A percentile compares a stretch with the other conserved stretches of the same genome.
phyloP scores from a whole-genome alignment of 2,113 vertebrate genomes.

The Lipophrys pholis region DNA sequence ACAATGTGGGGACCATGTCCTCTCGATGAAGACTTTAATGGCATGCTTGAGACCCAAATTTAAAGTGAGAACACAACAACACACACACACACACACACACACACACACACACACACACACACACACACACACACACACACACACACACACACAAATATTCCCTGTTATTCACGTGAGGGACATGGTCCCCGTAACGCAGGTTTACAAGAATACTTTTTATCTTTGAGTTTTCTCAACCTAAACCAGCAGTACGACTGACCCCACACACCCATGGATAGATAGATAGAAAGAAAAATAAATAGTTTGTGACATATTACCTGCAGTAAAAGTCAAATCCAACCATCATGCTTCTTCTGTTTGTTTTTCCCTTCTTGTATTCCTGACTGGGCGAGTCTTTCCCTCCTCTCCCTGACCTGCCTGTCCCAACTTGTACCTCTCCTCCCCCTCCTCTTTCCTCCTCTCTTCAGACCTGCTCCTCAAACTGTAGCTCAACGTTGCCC shows the following conservation, averaged over 20 bases:
- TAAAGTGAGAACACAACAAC: not conserved
- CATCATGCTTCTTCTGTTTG: constrained; percentile 48
- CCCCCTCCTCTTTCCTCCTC: too few relatives aligned
- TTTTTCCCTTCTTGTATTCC: constrained; percentile 23
- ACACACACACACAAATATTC: too few relatives aligned
- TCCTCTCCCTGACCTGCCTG: constrained; percentile 34
- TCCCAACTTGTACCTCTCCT: constrained; percentile 28
- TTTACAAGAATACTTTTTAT: not conserved
- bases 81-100: constrained; percentile 6
- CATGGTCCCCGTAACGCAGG: not conserved
- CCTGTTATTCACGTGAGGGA: too few relatives aligned
- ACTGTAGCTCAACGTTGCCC: too few relatives aligned
- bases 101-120: constrained; percentile 22
- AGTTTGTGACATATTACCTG: constrained; percentile 44
- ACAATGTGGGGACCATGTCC: too few relatives aligned
- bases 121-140: too few relatives aligned
- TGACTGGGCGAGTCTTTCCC: constrained; percentile 44
- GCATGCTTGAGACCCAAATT: too few relatives aligned
- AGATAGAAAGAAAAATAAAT: not conserved
- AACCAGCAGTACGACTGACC: too few relatives aligned
- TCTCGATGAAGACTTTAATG: too few relatives aligned
- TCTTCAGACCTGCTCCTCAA: too few relatives aligned
- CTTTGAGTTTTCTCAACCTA: too few relatives aligned
- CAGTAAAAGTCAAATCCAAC: constrained; percentile 26
- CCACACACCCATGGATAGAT: too few relatives aligned